Evolutionary conservation across 2,113 vertebrate species (phyloP), one percentile per base, ranked within the genome.

Genomic region (Micronycteris hirsuta): DNA sequence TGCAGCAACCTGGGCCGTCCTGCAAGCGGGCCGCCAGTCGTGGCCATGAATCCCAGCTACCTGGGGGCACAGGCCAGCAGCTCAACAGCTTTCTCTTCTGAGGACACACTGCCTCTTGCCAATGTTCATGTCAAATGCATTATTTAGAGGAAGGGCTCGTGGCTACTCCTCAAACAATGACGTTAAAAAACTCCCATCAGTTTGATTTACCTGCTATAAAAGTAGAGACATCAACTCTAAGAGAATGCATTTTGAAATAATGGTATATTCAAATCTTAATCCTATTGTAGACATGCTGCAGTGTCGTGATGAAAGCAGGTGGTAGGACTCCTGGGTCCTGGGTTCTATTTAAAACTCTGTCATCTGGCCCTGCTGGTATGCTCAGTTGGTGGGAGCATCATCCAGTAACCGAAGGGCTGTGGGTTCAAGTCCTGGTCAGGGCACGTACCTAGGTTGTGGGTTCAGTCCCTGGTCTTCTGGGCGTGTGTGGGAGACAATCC

Each of bases 81-180:
- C 33, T 81, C 49, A n/a, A 76, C 36, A 26, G 38, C 68, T 83
- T 83, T 70, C 65, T 36, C 47, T 82, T 93, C n/a, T 6, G 82
- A 71, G 77, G 31, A 65, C 33, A 33, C 1, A 9, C 1, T 43
- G 41, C n/a, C 71, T 93, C 49, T 70, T 91, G 85, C 31, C 65
- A 3, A 2, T 19, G 45, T 81, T 88, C 91, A 70, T 16, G 28
- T 68, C 22, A 82, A 76, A 61, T 2, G 15, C 9, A 41, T 38
- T 86, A 47, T 82, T 45, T 45, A 71, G 81, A 90, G 38, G 73
- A 85, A 88, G 54, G 26, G 68, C 70, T 88, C 36, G 28, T 63
- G 83, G 85, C 33, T 71, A 45, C 47, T 73, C 19, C 15, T 65
- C 74, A 95, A 67, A 52, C 14, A 83, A 13, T 45, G 87, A 73